phyloP scores from a whole-genome alignment of 2,888 invertebrate species.

The Sycophila texana region DNA sequence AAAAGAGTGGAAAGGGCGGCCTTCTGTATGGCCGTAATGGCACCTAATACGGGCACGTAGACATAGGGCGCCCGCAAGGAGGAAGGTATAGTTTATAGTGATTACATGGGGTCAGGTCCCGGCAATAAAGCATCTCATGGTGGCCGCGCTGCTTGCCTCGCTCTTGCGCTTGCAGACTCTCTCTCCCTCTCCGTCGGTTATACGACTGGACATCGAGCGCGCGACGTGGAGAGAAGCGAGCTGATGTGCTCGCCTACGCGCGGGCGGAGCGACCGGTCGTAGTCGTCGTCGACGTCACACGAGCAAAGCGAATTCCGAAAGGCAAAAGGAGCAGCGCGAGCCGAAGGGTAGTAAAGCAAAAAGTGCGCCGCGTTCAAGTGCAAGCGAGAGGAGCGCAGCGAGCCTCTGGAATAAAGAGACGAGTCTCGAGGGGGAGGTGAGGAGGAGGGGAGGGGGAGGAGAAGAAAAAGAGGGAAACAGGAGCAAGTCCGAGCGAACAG shows the following conservation, averaged over 20 bases:
- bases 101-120: conserved; percentile 75
- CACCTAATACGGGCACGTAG: conserved; percentile 73
- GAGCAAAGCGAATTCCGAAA: conserved; percentile 72
- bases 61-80: conserved; percentile 63
- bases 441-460: not conserved
- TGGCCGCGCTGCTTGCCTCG: conserved; percentile 65
- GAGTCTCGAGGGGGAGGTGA: conserved; percentile 33
- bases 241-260: conserved; percentile 67
- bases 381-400: conserved; percentile 40
- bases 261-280: conserved; percentile 66
- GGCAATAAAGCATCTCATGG: conserved; percentile 74
- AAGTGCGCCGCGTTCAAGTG: conserved; percentile 17
- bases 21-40: conserved; percentile 68
- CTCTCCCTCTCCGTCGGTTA: not conserved
- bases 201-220: conserved; percentile 56
- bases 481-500: conserved; percentile 38
- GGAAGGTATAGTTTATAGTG: conserved; percentile 75
- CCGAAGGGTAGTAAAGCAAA: conserved; percentile 37
- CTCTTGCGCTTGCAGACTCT: conserved; percentile 3
- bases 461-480: conserved; percentile 47
- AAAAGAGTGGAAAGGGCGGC: conserved; percentile 60
- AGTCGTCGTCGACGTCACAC: conserved; percentile 53
- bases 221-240: conserved; percentile 56
- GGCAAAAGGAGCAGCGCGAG: conserved; percentile 68
- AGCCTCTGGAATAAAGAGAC: conserved; percentile 55